Percentiles rank a stretch among this genome's conserved stretches.
These are phyloP conservation scores for Battus philenor DNA, from an alignment of 1,140 invertebrate genomes.

Conservation along the genomic window DNA sequence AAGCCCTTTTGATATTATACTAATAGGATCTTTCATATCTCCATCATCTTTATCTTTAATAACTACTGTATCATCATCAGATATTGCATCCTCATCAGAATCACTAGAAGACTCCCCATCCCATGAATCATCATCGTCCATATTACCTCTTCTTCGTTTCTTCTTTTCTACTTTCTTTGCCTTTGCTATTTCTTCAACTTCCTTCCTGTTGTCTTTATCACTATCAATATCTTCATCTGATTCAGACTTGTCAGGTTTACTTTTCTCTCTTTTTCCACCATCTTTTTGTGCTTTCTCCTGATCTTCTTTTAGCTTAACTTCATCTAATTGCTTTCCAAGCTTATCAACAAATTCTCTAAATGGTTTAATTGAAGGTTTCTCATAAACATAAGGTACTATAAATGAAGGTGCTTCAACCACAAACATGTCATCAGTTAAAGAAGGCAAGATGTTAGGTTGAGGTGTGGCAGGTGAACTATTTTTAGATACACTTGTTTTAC, in stretches of 20 bases:
- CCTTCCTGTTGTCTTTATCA: constrained; percentile 25
- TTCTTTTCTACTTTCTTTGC: constrained; percentile 61
- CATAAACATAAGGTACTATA: constrained; percentile 93
- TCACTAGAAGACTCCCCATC: constrained; percentile 72
- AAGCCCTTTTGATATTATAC: constrained; percentile 58
- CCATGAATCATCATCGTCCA: constrained; percentile 69
- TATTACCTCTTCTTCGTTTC: constrained; percentile 56
- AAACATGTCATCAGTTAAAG: constrained; percentile 91
- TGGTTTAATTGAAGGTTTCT: constrained; percentile 87
- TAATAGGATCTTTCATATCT: constrained; percentile 72
- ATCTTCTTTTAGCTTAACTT: constrained; percentile 68
- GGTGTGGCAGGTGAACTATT: constrained; percentile 52
- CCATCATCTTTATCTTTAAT: constrained; percentile 77
- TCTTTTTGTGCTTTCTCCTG: constrained; percentile 67
- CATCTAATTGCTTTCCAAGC: constrained; percentile 80
- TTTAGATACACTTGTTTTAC: constrained; percentile 41
- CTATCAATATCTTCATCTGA: constrained; percentile 55
- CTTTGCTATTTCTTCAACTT: constrained; percentile 51
- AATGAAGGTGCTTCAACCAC: constrained; percentile 93
- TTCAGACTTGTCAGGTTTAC: constrained; percentile 67
- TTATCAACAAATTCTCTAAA: constrained; percentile 86
- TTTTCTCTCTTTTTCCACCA: constrained; percentile 59
- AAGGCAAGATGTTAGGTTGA: constrained; percentile 81
- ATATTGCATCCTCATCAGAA: constrained; percentile 72
- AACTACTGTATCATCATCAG: constrained; percentile 73